Base-by-base conservation (phyloP, 2,797 vertebrate species). In the Tamandua tetradactyla region DNA sequence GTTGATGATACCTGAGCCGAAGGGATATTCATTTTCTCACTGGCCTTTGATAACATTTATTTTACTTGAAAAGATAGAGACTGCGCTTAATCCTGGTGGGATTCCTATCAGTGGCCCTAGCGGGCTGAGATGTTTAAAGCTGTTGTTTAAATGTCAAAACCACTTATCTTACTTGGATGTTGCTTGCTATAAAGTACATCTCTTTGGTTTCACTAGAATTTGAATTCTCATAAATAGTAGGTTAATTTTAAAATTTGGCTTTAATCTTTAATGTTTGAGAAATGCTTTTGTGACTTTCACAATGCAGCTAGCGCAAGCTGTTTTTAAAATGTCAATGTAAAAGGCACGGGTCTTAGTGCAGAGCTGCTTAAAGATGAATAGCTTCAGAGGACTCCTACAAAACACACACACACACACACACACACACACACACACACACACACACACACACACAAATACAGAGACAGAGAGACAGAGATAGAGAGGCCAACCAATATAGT, bases 61-160 rank as follows among this genome's bases (percentile, higher is more conserved):
- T 76, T 95, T 79, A 27, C 37, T 66, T 85, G 74, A 85, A 72
- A 95, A 74, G 61, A 66, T 68, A 87, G 71, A 66, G 47, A 89
- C 47, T 32, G 72, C 42, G 64, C 72, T 27, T 89, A 84, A 94
- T 84, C 76, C 57, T 89, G 62, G 25, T 91, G 42, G 4, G 27
- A 93, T 90, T 96, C 40, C 0, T 66, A 69, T 62, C 82, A 72
- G 61, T 61, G 69, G 61, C 62, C 42, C 10, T 72, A 59, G 40
- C 32, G 35, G 30, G 18, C 44, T 69, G 61, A 90, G 55, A 25
- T 87, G 80, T 90, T 93, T 95, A 91, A 82, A 96, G 86, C 15
- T 96, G 42, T 76, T 88, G 23, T 95, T 87, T 49, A 87, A 95
- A 89, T 91, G 79, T 61, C 75, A 95, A 96, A 94, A 79, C 40